Conservation (phyloP, 2,113 vertebrate species). For the Orcinus orca region DNA sequence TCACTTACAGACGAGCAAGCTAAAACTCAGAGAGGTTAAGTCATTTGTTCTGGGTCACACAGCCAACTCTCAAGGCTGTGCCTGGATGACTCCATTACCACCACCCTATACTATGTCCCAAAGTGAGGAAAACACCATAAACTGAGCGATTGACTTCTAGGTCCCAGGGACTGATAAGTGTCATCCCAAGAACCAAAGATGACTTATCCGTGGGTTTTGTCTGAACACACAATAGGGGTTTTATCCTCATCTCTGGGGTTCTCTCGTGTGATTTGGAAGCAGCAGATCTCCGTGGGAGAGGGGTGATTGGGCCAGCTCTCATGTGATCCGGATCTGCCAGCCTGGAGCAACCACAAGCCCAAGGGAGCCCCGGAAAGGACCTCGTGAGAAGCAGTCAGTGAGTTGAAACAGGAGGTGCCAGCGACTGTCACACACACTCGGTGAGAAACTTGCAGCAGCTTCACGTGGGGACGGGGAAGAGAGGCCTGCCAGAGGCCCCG, state of each 20-base stretch:
- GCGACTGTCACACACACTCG: neutral
- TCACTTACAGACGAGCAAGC: neutral
- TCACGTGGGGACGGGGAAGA: neutral
- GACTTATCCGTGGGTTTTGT: neutral
- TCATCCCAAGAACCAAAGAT: neutral
- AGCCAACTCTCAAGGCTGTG: neutral
- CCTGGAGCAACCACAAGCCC: neutral
- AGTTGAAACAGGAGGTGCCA: neutral
- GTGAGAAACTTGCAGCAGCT: neutral
- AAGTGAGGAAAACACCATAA: neutral
- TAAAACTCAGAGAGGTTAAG: neutral
- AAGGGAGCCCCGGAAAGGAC: neutral
- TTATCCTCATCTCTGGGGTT: neutral
- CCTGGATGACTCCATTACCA: neutral
- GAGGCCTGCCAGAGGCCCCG: neutral
- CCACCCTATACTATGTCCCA: neutral
- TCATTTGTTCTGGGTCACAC: neutral
- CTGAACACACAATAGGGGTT: neutral
- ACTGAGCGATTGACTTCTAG: neutral
- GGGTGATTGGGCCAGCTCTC: neutral
- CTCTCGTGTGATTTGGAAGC: neutral
- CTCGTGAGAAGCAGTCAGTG: neutral
- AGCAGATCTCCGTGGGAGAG: neutral
- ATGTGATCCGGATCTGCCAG: rapidly evolving
- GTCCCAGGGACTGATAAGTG: neutral